Percentiles rank a stretch among this genome's conserved stretches.
These are phyloP conservation scores for Tokudaia muenninki DNA, from an alignment of 2,797 vertebrate species.

Conservation along the genomic window DNA sequence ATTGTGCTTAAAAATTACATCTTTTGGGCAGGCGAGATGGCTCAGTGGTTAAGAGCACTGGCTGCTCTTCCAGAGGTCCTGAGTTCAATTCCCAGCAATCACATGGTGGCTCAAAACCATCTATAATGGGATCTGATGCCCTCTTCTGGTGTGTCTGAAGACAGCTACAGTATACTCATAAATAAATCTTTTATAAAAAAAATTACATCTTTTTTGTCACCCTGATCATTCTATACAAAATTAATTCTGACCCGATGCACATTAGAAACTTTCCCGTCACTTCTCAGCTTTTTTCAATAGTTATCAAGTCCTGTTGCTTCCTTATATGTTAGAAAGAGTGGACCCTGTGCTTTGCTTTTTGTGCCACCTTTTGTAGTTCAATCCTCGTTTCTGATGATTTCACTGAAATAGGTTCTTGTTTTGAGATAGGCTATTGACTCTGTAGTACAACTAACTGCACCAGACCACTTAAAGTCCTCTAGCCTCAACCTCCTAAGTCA, in stretches of 20 bases:
- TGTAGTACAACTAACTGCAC: background rate
- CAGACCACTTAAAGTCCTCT: background rate
- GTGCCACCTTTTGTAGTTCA: background rate
- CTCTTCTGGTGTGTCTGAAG: too few species aligned
- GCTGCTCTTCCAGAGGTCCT: too few species aligned
- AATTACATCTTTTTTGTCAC: background rate
- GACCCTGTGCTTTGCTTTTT: background rate
- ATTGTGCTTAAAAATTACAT: background rate
- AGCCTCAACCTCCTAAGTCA: background rate
- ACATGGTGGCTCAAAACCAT: too few species aligned
- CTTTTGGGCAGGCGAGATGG: background rate
- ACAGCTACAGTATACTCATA: too few species aligned
- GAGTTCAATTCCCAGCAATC: too few species aligned
- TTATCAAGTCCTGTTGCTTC: background rate
- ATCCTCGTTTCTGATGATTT: background rate
- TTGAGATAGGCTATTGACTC: background rate
- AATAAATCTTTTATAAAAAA: background rate
- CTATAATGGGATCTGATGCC: too few species aligned
- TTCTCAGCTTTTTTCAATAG: background rate
- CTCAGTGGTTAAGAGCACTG: too few species aligned
- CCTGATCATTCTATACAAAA: background rate
- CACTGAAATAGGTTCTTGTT: background rate
- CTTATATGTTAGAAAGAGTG: background rate
- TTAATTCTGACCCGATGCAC: background rate
- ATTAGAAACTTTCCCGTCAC: background rate